These are phyloP conservation scores for Cephalotes varians DNA, from an alignment of 2,888 invertebrate species.

Conservation along the genomic window DNA sequence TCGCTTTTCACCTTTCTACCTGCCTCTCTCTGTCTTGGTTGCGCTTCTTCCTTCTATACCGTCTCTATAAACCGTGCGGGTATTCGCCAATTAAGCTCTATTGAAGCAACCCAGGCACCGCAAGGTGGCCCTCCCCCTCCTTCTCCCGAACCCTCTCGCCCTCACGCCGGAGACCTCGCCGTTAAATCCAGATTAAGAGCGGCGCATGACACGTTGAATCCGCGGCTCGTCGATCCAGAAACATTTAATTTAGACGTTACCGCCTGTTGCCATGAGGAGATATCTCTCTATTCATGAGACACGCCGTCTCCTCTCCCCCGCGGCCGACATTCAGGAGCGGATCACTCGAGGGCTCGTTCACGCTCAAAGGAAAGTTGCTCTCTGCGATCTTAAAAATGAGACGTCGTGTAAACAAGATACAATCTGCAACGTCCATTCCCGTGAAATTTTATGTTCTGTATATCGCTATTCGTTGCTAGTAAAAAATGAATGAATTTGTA, in stretches of 20 bases:
- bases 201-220: conserved; percentile 78
- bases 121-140: conserved; percentile 50
- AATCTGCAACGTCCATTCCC: not conserved
- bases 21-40: conserved; percentile 31
- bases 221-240: conserved; percentile 81
- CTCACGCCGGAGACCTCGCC: conserved; percentile 73
- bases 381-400: not conserved
- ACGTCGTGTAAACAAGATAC: not conserved
- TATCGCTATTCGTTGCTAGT: no score
- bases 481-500: not conserved
- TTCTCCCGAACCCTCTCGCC: conserved; percentile 66
- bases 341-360: conserved; percentile 40
- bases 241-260: conserved; percentile 83
- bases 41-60: conserved; percentile 58
- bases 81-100: conserved; percentile 82
- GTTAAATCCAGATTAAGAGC: conserved; percentile 82
- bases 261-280: conserved; percentile 76
- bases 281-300: conserved; percentile 75
- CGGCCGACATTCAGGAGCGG: conserved; percentile 62
- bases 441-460: not conserved
- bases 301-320: conserved; percentile 50
- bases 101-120: conserved; percentile 72
- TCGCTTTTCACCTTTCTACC: conserved; percentile 20
- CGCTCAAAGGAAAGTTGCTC: not conserved
- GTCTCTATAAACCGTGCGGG: conserved; percentile 64